Base-by-base conservation (phyloP, 2,888 invertebrate species). In the Schizaphis graminum region DNA sequence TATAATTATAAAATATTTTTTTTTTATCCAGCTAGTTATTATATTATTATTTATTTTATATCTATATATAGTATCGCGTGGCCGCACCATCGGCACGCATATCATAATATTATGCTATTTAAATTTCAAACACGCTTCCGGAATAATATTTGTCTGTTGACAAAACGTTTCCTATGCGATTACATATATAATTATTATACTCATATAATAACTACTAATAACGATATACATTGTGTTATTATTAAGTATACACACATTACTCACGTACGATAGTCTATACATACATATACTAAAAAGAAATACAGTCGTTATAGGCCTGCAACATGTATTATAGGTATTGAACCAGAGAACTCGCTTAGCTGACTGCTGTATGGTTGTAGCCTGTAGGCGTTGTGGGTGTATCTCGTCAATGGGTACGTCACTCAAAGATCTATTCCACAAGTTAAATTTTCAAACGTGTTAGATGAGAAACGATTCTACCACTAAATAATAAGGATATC, bases 81-180 rank as follows among this genome's bases (percentile, higher is more conserved):
- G 16, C 89, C 1, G 35, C 41, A 56, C 56, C 57, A 44, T 61
- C 57, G 57, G 44, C 44, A 41, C 44, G 47, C 47, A 26, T 28
- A 67, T 67, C 13, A 67, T 67, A n/a, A 67, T 67, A 67, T 35
- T 26, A 11, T 35, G 61, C 35, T 35, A 53, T 67, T 77, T 16
- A 35, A 77, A 77, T 49, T 90, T 67, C 67, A 49, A 90, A 90
- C 47, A 47, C 24, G 67, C 49, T 90, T 90, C 67, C 90, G 67
- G 90, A 35, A 67, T 44, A 67, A 90, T 90, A 49, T 67, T 90
- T 67, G 49, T 49, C 44, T 47, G 90, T 67, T 67, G 44, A 67
- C 90, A 67, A 90, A 90, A 90, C 61, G 89, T 89, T 61, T 85
- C 44, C 77, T 77, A 35, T 16, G 77, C 21, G 35, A 77, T 77